Evolutionary conservation across 2,888 invertebrate genomes (phyloP), one percentile per base, ranked within the genome.

Genomic region (Microctonus aethiopoides): DNA sequence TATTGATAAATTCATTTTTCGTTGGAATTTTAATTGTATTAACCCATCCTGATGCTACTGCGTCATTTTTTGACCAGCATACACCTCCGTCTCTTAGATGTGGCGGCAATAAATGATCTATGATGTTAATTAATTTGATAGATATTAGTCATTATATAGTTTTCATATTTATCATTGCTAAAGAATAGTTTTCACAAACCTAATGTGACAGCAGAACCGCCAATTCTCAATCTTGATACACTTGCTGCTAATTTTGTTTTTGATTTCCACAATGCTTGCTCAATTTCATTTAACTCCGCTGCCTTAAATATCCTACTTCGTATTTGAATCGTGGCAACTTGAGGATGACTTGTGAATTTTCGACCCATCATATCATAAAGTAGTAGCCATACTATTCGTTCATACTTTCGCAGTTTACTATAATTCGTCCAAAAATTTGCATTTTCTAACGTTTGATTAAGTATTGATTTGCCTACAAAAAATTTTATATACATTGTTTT

Each of bases 31-130:
- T 91, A 76, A 91, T 91, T 0, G 91, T 91, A 87, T 95, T 95
- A 11, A 95, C 91, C 95, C 95, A 95, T 74, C 94, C 94, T 0
- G 92, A 92, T 1, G 94, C 91, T 0, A 90, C 87, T 32, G 90
- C 85, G 75, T 88, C 87, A 76, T 81, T 75, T 11, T 81, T 78
- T 10, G 90, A 90, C 65, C 90, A 89, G 0, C 90, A 89, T 29
- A 92, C 89, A 70, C 91, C 90, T 67, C 93, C 93, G 2, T 73
- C 77, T 70, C 92, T 90, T 73, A 95, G 87, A 84, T 94, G 94
- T 0, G 86, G 80, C 0, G 95, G 95, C 20, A 95, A 86, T 61
- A 95, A 87, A 64, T 94, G 91, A 39, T 91, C 91, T 77, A 92
- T 84, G 41, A 34, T 16, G 16, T 2, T 32, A 36, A 20, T 39